A percentile compares a stretch with the other conserved stretches of the same genome.
These are phyloP conservation scores for Phylloscopus trochilus DNA, from an alignment of 2,113 vertebrate species.

Conservation along the genomic window DNA sequence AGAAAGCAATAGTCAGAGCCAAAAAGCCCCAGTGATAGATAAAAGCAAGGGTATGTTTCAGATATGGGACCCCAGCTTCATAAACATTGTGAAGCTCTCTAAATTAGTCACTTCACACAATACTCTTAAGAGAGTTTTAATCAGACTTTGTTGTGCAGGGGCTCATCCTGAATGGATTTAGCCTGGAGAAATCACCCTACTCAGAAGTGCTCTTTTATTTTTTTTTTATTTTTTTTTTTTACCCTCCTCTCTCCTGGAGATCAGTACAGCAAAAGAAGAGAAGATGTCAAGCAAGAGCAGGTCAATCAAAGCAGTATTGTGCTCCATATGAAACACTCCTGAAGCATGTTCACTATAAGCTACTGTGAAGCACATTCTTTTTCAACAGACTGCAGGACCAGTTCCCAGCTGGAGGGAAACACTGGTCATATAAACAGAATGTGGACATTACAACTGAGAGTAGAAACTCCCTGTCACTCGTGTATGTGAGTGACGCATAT, in stretches of 20 bases:
- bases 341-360: constrained; percentile 3
- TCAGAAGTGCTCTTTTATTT: not conserved
- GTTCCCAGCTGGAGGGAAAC: not conserved
- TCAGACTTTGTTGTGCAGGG: not conserved
- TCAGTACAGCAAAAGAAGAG: constrained; percentile 16
- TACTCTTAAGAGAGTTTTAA: constrained; percentile 33
- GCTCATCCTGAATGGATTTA: constrained; percentile 1
- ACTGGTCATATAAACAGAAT: not conserved
- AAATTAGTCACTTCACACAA: constrained; percentile 35
- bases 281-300: constrained; percentile 39
- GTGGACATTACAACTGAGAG: not conserved
- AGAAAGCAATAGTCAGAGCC: not conserved
- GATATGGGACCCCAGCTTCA: not conserved
- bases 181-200: constrained; percentile 19
- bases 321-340: constrained; percentile 23
- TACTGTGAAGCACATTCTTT: constrained; percentile 28
- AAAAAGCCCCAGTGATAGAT: not conserved
- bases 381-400: constrained; percentile 18
- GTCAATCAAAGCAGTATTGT: constrained; percentile 32
- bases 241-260: not conserved
- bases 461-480: not conserved
- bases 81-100: constrained; percentile 38
- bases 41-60: constrained; percentile 11
- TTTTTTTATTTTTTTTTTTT: not conserved
- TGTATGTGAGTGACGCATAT: not conserved